phyloP scores from a whole-genome alignment of 1,140 invertebrate species.

The Hesperophylax magnus region DNA sequence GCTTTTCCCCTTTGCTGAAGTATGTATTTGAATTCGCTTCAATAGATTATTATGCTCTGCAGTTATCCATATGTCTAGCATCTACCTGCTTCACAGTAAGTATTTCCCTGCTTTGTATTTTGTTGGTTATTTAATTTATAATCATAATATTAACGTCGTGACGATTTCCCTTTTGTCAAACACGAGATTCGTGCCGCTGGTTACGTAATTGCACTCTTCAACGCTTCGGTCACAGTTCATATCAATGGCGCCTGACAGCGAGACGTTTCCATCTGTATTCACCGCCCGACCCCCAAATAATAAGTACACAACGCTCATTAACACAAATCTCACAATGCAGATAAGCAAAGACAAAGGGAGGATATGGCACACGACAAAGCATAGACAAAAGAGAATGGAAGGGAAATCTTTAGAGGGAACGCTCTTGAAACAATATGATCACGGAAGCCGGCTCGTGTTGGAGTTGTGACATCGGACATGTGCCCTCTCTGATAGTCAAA shows the following conservation, averaged over 20 bases:
- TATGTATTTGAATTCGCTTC: no score
- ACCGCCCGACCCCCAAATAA: not conserved
- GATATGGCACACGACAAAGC: slow-evolving; percentile 12
- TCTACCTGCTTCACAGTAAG: no score
- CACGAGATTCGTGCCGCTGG: not conserved
- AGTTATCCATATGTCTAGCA: no score
- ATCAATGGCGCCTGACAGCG: not conserved
- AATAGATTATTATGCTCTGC: no score
- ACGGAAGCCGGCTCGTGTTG: not conserved
- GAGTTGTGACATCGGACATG: not conserved
- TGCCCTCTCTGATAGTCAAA: no score
- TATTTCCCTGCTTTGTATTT: no score
- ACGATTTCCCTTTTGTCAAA: not conserved
- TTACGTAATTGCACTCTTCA: not conserved
- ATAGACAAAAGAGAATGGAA: slow-evolving; percentile 15
- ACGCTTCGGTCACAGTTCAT: not conserved
- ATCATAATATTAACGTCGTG: not conserved
- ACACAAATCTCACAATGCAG: slow-evolving; percentile 19
- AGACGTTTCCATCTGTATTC: slow-evolving; percentile 3
- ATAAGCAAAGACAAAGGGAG: slow-evolving; percentile 23
- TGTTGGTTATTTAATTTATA: not conserved
- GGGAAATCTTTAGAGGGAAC: not conserved
- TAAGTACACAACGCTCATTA: not conserved
- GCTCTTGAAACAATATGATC: not conserved
- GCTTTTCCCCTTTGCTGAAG: no score